A percentile compares a stretch with the other conserved stretches of the same genome.
Evolutionary conservation across 2,888 invertebrate species (phyloP).

Genomic region (Belgica antarctica): DNA sequence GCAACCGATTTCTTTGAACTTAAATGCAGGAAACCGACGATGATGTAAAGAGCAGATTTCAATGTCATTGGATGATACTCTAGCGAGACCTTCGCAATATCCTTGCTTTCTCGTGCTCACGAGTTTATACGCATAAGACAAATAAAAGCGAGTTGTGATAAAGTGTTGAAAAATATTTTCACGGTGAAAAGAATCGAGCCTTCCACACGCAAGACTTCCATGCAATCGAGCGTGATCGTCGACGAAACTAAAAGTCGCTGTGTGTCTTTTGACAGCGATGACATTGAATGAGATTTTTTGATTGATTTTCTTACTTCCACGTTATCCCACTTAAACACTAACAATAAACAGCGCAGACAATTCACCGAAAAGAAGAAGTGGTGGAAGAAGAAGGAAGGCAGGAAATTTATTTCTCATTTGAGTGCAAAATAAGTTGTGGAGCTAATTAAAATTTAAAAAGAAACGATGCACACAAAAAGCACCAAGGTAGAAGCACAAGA

Average conservation of each 20-base stretch:
- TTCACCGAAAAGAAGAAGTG: neutral
- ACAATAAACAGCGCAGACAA: neutral
- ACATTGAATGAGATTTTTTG: neutral
- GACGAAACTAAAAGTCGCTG: neutral
- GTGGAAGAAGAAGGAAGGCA: neutral
- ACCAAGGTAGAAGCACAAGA: slow-evolving; percentile 5
- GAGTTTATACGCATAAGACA: no score
- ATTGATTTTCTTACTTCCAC: no score
- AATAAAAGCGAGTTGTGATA: no score
- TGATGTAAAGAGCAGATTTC: slow-evolving; percentile 18
- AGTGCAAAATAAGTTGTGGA: neutral
- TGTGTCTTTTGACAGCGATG: neutral
- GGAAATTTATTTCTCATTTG: neutral
- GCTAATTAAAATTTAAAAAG: slow-evolving; percentile 25
- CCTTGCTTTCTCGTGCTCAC: slow-evolving; percentile 38
- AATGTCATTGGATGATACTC: slow-evolving; percentile 30
- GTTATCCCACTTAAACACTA: no score
- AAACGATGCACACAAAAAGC: slow-evolving; percentile 27
- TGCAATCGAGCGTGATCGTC: no score
- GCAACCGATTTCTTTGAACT: slow-evolving; percentile 35
- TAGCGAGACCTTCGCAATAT: slow-evolving; percentile 13
- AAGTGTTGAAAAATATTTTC: no score
- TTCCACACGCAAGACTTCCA: no score
- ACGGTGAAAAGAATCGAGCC: no score
- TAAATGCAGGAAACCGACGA: slow-evolving; percentile 35